Evolutionary conservation across 1,140 invertebrate species (phyloP), one percentile per base, ranked within the genome.

Genomic region (Drosophila quadrilineata): DNA sequence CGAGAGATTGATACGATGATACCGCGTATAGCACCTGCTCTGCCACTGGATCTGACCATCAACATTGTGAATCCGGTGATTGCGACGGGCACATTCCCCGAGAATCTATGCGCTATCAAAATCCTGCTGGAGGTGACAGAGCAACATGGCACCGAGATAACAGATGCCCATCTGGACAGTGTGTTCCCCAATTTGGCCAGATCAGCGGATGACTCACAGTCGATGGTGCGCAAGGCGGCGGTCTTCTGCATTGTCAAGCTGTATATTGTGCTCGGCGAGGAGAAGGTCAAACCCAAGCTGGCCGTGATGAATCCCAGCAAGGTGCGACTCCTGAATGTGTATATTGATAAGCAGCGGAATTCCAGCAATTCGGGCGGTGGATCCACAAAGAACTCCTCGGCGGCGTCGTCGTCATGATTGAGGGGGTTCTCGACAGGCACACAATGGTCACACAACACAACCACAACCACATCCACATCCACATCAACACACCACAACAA

Each of bases 161-260:
- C 95, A 21, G 93, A 96, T 75, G 92, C 94, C 41, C 92, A 94
- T 77, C 91, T 98, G 33, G 91, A 93, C 0, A 93, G 94, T 62
- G 92, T 98, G 43, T 97, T 98, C 94, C 95, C 95, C n/a, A 94
- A 95, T 22, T 92, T 98, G 12, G 93, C 97, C 8, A 94, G 95
- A 91, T 87, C 97, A 93, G 95, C 96, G 3, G 98, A 97, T 86
- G 96, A 98, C 88, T 90, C 92, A 12, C 96, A 98, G 88, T 97
- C 96, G 60, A 93, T 95, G 52, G 96, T 98, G 17, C 92, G 98
- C 9, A 98, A 99, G 89, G 96, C 96, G 59, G 95, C 96, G 5
- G 96, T 98, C 1, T 98, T 99, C 90, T 98, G 96, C 87, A 97
- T 99, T 93, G 98, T 99, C 2, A 95, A 96, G 22, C 93, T 98